Percentiles rank a stretch among this genome's conserved stretches.
phyloP scores from a whole-genome alignment of 1,140 invertebrate species.

The Camponotus floridanus region DNA sequence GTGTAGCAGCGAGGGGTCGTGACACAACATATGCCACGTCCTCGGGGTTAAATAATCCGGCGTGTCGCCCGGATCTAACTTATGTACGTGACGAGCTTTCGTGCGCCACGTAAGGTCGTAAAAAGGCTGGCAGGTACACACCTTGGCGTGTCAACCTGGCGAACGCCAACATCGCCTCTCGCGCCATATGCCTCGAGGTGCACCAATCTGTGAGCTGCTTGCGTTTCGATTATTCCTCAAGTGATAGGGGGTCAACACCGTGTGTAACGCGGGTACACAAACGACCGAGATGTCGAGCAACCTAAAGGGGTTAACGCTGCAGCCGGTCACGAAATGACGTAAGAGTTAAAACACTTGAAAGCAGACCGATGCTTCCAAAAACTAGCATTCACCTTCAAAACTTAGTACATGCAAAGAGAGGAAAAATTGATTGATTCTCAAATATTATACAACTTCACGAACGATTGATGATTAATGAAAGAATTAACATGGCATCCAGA shows the following conservation, averaged over 20 bases:
- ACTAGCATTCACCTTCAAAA: neutral
- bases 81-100: conserved; percentile 65
- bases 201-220: conserved; percentile 65
- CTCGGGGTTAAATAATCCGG: conserved; percentile 73
- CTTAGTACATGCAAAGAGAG: no score
- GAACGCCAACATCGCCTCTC: conserved; percentile 29
- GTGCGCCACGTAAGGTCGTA: conserved; percentile 71
- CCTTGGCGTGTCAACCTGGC: conserved; percentile 41
- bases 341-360: neutral
- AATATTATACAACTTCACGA: neutral
- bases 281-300: conserved; percentile 1
- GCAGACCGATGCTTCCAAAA: neutral
- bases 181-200: conserved; percentile 76
- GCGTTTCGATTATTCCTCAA: conserved; percentile 65
- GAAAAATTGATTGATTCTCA: neutral
- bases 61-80: conserved; percentile 58
- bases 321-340: conserved; percentile 28
- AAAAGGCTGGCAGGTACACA: conserved; percentile 57
- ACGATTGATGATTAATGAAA: neutral
- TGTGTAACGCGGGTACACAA: conserved; percentile 28
- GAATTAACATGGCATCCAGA: neutral
- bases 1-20: conserved; percentile 18
- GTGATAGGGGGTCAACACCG: neutral
- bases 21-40: conserved; percentile 60
- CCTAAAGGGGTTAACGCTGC: conserved; percentile 16